Evolutionary conservation across 2,888 invertebrate species (phyloP).

Genomic region (Caprella mutica): DNA sequence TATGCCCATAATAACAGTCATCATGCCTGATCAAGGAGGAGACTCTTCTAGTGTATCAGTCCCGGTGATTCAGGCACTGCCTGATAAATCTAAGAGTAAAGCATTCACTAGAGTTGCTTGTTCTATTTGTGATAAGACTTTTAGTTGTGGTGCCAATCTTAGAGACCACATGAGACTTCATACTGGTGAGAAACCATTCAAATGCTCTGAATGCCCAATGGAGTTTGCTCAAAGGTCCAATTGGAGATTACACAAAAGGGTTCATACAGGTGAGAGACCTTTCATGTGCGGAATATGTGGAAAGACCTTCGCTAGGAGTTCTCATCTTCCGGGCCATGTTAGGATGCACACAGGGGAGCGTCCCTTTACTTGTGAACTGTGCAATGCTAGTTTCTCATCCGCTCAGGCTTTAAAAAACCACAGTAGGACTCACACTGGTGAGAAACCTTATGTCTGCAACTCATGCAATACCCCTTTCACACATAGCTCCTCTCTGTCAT

Average conservation of each 20-base stretch:
- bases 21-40: too few species aligned
- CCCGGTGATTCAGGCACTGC: too few species aligned
- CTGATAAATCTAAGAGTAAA: too few species aligned
- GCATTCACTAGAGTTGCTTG: constrained; percentile 29
- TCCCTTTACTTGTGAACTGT: constrained; percentile 27
- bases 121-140: constrained; percentile 28
- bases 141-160: constrained; percentile 32
- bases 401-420: constrained; percentile 33
- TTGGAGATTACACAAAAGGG: constrained; percentile 32
- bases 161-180: constrained; percentile 31
- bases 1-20: too few species aligned
- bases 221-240: constrained; percentile 33
- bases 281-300: constrained; percentile 34
- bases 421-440: constrained; percentile 30
- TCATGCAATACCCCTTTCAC: constrained; percentile 30
- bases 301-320: constrained; percentile 31
- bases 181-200: constrained; percentile 31
- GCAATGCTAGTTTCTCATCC: constrained; percentile 27
- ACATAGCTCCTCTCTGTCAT: constrained; percentile 32
- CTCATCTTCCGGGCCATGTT: constrained; percentile 34
- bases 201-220: constrained; percentile 32
- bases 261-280: constrained; percentile 34
- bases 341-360: constrained; percentile 31
- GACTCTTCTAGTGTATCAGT: too few species aligned
- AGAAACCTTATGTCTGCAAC: constrained; percentile 31